A percentile compares a stretch with the other conserved stretches of the same genome.
Evolutionary conservation across 2,888 invertebrate genomes (phyloP).

Genomic region (Lottia scabra): DNA sequence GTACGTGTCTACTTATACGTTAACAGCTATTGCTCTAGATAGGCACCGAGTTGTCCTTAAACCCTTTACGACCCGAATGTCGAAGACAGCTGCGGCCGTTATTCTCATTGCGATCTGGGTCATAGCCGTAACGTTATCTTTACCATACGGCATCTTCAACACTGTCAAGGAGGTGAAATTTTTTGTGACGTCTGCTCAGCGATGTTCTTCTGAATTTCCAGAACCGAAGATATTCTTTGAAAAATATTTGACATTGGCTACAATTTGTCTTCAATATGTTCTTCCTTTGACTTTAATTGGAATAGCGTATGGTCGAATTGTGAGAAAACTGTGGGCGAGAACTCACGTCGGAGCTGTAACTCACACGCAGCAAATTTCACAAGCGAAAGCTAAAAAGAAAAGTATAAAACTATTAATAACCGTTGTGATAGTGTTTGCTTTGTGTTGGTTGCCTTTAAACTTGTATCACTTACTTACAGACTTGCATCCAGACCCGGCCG

Average conservation of each 20-base stretch:
- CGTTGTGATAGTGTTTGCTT: conserved; percentile 69
- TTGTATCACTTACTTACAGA: conserved; percentile 69
- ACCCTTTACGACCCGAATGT: conserved; percentile 68
- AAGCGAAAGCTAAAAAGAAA: conserved; percentile 66
- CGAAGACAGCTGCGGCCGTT: conserved; percentile 61
- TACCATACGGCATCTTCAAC: conserved; percentile 69
- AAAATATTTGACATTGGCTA: conserved; percentile 66
- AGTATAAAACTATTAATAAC: conserved; percentile 71
- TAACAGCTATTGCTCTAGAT: conserved; percentile 70
- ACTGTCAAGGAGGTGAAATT: conserved; percentile 41
- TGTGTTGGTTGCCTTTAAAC: conserved; percentile 72
- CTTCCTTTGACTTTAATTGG: conserved; percentile 68
- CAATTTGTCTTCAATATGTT: conserved; percentile 69
- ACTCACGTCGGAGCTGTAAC: conserved; percentile 68
- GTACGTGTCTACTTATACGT: conserved; percentile 71
- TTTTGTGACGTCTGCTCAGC: conserved; percentile 33
- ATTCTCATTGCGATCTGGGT: conserved; percentile 68
- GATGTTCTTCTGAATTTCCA: conserved; percentile 65
- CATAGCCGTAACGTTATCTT: conserved; percentile 58
- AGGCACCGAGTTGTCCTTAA: conserved; percentile 70
- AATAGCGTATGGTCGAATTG: conserved; percentile 67
- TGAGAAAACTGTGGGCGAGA: conserved; percentile 62
- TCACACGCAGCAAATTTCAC: conserved; percentile 65
- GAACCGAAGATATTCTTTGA: conserved; percentile 58
- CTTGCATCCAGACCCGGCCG: conserved; percentile 55